These are phyloP conservation scores for Anolis sagrei DNA, from an alignment of 2,113 vertebrate genomes.

Conservation along the genomic window DNA sequence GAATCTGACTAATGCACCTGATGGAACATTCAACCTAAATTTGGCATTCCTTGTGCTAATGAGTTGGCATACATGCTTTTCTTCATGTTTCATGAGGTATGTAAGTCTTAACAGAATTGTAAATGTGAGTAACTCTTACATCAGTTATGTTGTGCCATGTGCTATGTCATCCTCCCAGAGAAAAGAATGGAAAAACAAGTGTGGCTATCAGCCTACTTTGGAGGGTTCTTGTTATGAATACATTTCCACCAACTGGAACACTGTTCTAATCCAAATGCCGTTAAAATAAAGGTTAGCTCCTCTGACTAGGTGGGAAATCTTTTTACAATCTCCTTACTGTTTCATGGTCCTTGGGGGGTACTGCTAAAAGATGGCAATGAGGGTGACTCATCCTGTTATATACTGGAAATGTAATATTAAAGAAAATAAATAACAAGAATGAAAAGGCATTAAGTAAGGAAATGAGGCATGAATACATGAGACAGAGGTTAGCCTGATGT, in stretches of 20 bases:
- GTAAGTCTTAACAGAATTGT: neutral
- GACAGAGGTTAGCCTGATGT: constrained; percentile 66
- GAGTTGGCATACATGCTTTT: neutral
- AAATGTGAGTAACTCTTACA: neutral
- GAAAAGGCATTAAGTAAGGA: constrained; percentile 85
- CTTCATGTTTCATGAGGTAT: neutral
- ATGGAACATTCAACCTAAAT: neutral
- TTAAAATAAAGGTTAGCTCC: constrained; percentile 74
- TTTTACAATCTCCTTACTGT: constrained; percentile 83
- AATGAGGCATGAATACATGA: constrained; percentile 79
- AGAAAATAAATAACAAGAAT: constrained; percentile 81
- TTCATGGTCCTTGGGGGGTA: constrained; percentile 79
- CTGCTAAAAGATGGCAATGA: constrained; percentile 68
- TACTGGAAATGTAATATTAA: constrained; percentile 79
- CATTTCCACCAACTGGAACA: constrained; percentile 61
- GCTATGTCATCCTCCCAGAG: neutral
- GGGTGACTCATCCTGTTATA: constrained; percentile 84
- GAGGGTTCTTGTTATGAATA: constrained; percentile 64
- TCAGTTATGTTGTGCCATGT: neutral
- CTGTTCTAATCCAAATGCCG: constrained; percentile 77
- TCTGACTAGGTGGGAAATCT: constrained; percentile 69
- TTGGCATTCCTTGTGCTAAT: neutral
- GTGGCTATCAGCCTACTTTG: constrained; percentile 20
- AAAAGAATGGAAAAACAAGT: neutral
- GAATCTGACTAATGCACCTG: neutral